Conservation (phyloP, 2,113 vertebrate species). For the Orthonyx spaldingii region DNA sequence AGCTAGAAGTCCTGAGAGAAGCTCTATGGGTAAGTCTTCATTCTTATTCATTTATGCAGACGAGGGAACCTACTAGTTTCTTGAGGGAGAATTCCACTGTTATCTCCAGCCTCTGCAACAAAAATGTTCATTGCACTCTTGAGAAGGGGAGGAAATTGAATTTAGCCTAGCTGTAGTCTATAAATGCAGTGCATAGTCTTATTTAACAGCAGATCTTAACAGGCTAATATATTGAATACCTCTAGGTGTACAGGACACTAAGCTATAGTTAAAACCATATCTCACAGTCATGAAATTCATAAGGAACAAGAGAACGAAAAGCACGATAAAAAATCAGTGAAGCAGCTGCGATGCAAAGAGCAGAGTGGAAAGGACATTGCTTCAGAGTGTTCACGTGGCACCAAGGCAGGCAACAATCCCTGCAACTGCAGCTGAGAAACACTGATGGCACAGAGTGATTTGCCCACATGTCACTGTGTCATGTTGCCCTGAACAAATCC, state of each 20-base stretch:
- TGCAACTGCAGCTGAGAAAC: background rate
- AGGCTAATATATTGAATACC: background rate
- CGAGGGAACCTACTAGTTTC: background rate
- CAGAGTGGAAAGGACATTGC: background rate
- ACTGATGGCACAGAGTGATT: background rate
- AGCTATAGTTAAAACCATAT: background rate
- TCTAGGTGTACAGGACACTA: background rate
- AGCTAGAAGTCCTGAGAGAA: background rate
- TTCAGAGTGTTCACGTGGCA: fast-evolving
- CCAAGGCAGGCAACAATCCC: background rate
- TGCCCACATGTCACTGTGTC: background rate
- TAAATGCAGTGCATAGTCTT: background rate
- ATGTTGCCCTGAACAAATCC: background rate
- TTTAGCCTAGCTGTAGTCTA: background rate
- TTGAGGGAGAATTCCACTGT: background rate
- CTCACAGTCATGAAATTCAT: background rate
- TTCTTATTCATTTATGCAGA: background rate
- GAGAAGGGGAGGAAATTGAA: background rate
- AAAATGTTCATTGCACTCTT: background rate
- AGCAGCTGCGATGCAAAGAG: background rate
- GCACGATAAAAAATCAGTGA: background rate
- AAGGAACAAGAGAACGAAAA: background rate
- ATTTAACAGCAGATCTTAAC: background rate
- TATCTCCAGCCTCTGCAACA: background rate
- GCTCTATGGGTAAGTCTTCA: background rate